Evolutionary conservation across 1,140 invertebrate genomes (phyloP).

Genomic region (Holotrichia oblita): DNA sequence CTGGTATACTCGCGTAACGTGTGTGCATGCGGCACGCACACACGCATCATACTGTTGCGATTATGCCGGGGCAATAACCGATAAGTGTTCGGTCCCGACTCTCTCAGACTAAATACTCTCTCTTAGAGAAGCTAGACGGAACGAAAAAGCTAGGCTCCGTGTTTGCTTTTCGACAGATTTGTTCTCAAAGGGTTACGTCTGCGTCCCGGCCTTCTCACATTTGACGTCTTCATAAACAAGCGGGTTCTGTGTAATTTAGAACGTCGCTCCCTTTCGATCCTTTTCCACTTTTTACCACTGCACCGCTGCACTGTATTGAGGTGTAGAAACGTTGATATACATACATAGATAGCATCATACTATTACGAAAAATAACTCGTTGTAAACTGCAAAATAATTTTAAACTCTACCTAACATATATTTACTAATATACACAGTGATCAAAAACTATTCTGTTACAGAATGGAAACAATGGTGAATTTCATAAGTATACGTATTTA

Average conservation of each 20-base stretch:
- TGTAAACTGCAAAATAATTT: no score
- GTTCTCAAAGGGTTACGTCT: slow-evolving; percentile 39
- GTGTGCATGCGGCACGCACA: neutral
- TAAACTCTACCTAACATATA: no score
- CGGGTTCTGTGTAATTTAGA: slow-evolving; percentile 39
- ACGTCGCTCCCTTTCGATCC: slow-evolving; percentile 10
- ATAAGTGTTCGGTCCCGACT: slow-evolving; percentile 26
- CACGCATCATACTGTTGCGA: slow-evolving; percentile 34
- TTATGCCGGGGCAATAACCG: slow-evolving; percentile 40
- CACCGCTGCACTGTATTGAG: no score
- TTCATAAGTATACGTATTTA: no score
- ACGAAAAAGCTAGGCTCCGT: neutral
- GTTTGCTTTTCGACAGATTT: slow-evolving; percentile 39
- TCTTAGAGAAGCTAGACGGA: neutral
- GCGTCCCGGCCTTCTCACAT: slow-evolving; percentile 27
- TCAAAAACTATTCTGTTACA: no score
- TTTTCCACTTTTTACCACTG: neutral
- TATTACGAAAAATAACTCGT: no score
- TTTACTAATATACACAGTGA: no score
- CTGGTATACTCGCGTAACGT: neutral
- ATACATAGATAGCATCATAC: no score
- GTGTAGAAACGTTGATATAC: no score
- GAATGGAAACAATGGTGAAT: no score
- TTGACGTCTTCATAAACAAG: slow-evolving; percentile 39
- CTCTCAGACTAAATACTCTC: slow-evolving; percentile 37